These are phyloP conservation scores for Diuraphis noxia DNA, from an alignment of 1,140 invertebrate species.

Conservation along the genomic window DNA sequence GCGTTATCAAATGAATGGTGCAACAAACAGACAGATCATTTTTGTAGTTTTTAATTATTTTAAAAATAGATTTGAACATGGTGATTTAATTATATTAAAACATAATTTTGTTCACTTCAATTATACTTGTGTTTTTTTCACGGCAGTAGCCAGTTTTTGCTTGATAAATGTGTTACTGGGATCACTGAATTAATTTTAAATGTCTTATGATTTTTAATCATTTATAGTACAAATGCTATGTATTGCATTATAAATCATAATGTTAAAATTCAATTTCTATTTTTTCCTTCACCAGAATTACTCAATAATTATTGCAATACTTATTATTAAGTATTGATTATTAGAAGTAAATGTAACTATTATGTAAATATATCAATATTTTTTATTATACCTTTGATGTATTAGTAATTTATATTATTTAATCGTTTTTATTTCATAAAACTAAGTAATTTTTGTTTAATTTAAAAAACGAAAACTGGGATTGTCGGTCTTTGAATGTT, in stretches of 20 bases:
- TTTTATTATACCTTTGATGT: neutral
- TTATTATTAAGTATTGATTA: neutral
- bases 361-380: neutral
- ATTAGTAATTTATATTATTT: neutral
- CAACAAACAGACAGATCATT: neutral
- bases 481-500: neutral
- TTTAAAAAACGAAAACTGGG: neutral
- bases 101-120: neutral
- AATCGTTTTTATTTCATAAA: neutral
- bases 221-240: neutral
- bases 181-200: neutral
- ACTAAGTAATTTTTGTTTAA: neutral
- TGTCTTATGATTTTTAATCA: neutral
- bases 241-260: too few species aligned
- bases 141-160: constrained; percentile 5
- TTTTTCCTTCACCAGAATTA: too few species aligned
- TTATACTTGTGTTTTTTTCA: neutral
- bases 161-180: constrained; percentile 10
- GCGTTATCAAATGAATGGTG: constrained; percentile 11
- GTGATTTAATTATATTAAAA: neutral
- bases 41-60: neutral
- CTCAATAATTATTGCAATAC: too few species aligned
- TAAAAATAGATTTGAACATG: neutral
- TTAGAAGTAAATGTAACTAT: neutral
- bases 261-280: too few species aligned